These are phyloP conservation scores for Eudasyphora cyanicolor DNA, from an alignment of 2,888 invertebrate species.

Conservation along the genomic window DNA sequence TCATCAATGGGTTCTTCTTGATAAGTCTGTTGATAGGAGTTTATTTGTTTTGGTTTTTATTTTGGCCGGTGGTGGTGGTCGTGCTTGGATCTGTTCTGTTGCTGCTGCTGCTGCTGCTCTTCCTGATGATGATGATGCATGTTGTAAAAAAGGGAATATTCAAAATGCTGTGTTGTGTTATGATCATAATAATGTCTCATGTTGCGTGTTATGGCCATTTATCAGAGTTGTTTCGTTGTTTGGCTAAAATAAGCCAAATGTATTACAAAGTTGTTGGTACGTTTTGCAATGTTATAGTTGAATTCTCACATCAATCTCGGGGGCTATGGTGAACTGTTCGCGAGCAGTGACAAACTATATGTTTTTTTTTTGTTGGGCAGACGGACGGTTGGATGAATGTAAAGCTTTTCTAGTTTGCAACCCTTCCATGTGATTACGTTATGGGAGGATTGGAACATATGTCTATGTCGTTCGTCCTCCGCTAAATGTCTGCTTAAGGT, in stretches of 20 bases:
- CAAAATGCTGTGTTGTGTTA: constrained; percentile 35
- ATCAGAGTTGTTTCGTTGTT: constrained; percentile 57
- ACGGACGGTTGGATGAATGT: neutral
- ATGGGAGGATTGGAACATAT: no score
- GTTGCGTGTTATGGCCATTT: constrained; percentile 59
- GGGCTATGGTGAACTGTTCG: neutral
- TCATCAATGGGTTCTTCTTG: constrained; percentile 6
- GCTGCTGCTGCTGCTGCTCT: neutral
- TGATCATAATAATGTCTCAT: constrained; percentile 50
- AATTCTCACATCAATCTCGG: constrained; percentile 9
- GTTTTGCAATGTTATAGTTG: neutral
- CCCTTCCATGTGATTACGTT: constrained; percentile 9
- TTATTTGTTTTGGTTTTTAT: constrained; percentile 32
- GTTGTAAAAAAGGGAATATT: constrained; percentile 9
- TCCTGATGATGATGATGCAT: constrained; percentile 43
- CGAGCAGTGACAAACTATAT: neutral
- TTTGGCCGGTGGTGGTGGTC: constrained; percentile 18
- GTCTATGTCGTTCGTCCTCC: constrained; percentile 16
- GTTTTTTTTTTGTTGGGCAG: neutral
- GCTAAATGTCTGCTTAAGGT: no score
- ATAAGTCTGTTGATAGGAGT: constrained; percentile 56
- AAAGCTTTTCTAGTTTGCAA: neutral
- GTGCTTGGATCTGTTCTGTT: neutral
- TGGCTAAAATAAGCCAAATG: constrained; percentile 58
- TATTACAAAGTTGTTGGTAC: constrained; percentile 44